A percentile compares a stretch with the other conserved stretches of the same genome.
phyloP scores from a whole-genome alignment of 2,888 invertebrate genomes.

The Mythimna pallens region DNA sequence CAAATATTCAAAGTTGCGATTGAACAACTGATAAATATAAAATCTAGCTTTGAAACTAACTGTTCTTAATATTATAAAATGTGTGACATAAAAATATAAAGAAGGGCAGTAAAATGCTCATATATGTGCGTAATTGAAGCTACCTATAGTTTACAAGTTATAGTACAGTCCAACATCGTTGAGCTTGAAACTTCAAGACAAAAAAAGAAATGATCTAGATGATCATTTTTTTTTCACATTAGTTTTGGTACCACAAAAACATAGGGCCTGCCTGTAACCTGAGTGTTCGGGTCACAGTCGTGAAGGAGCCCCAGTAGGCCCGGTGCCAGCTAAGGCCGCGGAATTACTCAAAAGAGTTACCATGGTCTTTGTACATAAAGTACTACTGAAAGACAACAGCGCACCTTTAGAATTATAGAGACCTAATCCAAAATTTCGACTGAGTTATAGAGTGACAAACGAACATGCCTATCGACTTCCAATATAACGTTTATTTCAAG shows the following conservation, averaged over 20 bases:
- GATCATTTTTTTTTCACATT: neutral
- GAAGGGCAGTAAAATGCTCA: neutral
- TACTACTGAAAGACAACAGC: no score
- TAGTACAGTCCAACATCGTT: neutral
- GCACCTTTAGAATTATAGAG: no score
- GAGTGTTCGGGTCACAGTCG: no score
- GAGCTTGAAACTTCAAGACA: neutral
- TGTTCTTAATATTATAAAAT: conserved; percentile 26
- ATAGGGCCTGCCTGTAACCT: neutral
- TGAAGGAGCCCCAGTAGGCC: no score
- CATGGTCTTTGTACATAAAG: no score
- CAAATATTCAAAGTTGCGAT: neutral
- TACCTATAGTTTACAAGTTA: neutral
- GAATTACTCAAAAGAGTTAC: no score
- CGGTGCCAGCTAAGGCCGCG: no score
- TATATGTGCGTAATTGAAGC: neutral
- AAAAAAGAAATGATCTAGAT: no score
- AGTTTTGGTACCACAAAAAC: neutral
- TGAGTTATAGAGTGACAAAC: no score
- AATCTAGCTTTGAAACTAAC: conserved; percentile 33
- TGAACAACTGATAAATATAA: conserved; percentile 10
- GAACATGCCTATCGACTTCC: no score
- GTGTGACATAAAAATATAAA: neutral
- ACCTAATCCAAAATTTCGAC: no score
- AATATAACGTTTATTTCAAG: no score